Conservation (phyloP, 2,797 vertebrate genomes). For the Enteromius radiatus region DNA sequence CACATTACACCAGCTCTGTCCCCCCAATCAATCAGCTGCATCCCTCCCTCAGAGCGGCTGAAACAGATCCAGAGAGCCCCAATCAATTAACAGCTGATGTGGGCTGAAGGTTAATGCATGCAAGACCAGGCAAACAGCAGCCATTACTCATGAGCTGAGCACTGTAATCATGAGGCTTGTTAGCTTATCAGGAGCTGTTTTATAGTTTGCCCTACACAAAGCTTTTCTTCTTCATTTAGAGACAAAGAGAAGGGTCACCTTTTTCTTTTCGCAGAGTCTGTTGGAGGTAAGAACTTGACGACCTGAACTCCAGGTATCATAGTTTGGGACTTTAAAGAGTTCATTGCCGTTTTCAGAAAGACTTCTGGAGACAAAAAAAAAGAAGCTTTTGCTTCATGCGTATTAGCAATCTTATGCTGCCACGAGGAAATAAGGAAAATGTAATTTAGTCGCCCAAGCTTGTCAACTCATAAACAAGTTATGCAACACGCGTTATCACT, state of each 20-base stretch:
- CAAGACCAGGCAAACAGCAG: slow-evolving; percentile 47
- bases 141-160: slow-evolving; percentile 46
- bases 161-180: slow-evolving; percentile 28
- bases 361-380: too few species aligned
- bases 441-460: neutral
- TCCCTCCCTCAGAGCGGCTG: slow-evolving; percentile 32
- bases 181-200: slow-evolving; percentile 23
- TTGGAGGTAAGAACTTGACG: neutral
- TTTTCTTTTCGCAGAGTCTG: neutral
- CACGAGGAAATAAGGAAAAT: neutral
- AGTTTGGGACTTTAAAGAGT: neutral
- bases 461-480: neutral
- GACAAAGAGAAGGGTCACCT: slow-evolving; percentile 18
- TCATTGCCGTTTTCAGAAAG: neutral
- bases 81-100: slow-evolving; percentile 71
- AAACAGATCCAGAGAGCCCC: slow-evolving; percentile 45
- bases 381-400: neutral
- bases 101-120: slow-evolving; percentile 75
- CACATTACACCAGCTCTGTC: neutral
- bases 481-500: neutral
- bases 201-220: slow-evolving; percentile 19
- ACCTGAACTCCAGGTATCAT: neutral
- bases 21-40: slow-evolving; percentile 33
- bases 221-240: neutral
- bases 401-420: neutral